Conservation (phyloP, 2,113 vertebrate species). For the Lophius piscatorius region DNA sequence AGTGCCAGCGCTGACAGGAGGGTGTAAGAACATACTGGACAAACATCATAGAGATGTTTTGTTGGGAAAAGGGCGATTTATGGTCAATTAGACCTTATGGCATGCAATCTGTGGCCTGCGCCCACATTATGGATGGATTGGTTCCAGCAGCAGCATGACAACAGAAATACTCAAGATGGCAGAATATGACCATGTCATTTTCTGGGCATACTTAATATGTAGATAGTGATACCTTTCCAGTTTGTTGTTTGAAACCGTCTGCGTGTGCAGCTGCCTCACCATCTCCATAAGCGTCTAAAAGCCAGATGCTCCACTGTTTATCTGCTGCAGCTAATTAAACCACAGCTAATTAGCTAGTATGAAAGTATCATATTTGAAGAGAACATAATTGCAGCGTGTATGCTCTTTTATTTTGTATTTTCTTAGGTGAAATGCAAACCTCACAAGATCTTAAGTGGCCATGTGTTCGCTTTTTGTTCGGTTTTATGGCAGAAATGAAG, state of each 20-base stretch:
- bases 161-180: too few species aligned
- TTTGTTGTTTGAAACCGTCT: conserved; percentile 1
- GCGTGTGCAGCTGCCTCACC: conserved; percentile 2
- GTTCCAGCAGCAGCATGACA: too few species aligned
- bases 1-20: too few species aligned
- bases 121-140: too few species aligned
- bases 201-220: neutral
- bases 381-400: conserved; percentile 5
- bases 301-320: conserved; percentile 43
- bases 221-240: neutral
- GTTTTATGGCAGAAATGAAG: neutral
- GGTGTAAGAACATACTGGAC: too few species aligned
- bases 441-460: conserved; percentile 6
- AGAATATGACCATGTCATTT: neutral
- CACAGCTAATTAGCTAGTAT: conserved; percentile 41
- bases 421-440: neutral
- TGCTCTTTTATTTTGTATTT: conserved; percentile 14
- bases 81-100: too few species aligned
- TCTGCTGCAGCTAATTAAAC: conserved; percentile 42
- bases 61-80: too few species aligned
- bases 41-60: too few species aligned
- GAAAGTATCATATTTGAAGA: conserved; percentile 24
- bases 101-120: too few species aligned
- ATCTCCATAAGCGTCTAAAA: conserved; percentile 20
- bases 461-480: conserved; percentile 8